Evolutionary conservation across 2,797 vertebrate genomes (phyloP).

Genomic region (Myripristis jacobus): DNA sequence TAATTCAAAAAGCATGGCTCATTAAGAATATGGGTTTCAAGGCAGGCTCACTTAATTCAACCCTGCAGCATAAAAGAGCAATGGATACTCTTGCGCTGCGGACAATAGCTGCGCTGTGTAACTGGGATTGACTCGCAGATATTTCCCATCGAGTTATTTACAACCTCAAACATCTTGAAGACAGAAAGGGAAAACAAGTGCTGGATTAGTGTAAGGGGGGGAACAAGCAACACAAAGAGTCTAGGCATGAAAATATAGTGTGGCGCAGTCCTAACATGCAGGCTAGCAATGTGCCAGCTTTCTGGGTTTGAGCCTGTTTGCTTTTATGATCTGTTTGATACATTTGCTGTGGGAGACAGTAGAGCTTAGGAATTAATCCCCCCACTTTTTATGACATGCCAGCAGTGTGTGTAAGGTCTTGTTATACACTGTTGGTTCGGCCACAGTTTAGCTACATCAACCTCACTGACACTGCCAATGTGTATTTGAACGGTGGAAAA

Average conservation of each 20-base stretch:
- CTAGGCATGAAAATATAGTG: slow-evolving; percentile 23
- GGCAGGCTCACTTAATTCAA: slow-evolving; percentile 63
- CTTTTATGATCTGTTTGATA: slow-evolving; percentile 50
- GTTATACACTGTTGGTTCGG: slow-evolving; percentile 37
- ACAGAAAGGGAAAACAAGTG: slow-evolving; percentile 55
- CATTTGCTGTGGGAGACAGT: slow-evolving; percentile 34
- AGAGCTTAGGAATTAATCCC: slow-evolving; percentile 25
- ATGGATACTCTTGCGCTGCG: slow-evolving; percentile 62
- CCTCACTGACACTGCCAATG: slow-evolving; percentile 33
- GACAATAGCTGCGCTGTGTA: slow-evolving; percentile 68
- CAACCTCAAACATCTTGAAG: slow-evolving; percentile 73
- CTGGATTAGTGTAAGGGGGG: slow-evolving; percentile 43
- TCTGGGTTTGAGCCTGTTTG: slow-evolving; percentile 44
- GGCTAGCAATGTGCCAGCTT: slow-evolving; percentile 27
- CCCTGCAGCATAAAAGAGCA: slow-evolving; percentile 58
- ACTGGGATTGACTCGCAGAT: slow-evolving; percentile 59
- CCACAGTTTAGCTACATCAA: slow-evolving; percentile 26
- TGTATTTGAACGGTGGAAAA: slow-evolving; percentile 22
- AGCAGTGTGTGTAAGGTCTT: slow-evolving; percentile 40
- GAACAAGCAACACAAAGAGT: slow-evolving; percentile 28
- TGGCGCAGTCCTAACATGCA: slow-evolving; percentile 13
- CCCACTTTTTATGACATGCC: slow-evolving; percentile 47
- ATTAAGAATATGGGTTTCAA: slow-evolving; percentile 72
- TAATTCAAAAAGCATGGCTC: slow-evolving; percentile 79
- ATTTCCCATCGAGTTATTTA: slow-evolving; percentile 69